A percentile compares a stretch with the other conserved stretches of the same genome.
These are phyloP conservation scores for Microcebus tavaratra DNA, from an alignment of 2,113 vertebrate species.

Conservation along the genomic window DNA sequence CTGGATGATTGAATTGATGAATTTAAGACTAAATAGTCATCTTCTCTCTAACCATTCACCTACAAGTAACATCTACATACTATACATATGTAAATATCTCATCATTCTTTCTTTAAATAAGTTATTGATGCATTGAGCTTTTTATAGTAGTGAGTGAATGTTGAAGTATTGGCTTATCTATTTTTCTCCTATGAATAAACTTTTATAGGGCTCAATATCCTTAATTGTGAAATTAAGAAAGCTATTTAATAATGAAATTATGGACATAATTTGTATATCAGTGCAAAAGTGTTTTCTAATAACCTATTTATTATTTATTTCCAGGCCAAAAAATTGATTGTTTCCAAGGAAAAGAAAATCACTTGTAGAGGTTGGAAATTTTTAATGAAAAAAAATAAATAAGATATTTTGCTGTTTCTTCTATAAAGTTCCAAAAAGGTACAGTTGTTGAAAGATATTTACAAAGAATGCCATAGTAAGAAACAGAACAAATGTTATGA, in stretches of 20 bases:
- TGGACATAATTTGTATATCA: not conserved
- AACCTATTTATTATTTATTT: not conserved
- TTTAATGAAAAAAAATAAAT: not conserved
- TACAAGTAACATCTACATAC: not conserved
- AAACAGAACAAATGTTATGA: not conserved
- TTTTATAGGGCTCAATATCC: not conserved
- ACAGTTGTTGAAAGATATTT: not conserved
- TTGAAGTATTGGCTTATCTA: not conserved
- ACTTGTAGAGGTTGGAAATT: not conserved
- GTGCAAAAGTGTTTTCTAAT: not conserved
- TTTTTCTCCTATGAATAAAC: not conserved
- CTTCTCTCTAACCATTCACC: not conserved
- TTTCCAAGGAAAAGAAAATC: constrained; percentile 6
- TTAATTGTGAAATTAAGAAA: not conserved
- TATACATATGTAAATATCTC: not conserved
- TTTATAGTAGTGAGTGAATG: not conserved
- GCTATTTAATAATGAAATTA: not conserved
- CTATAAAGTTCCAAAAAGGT: not conserved
- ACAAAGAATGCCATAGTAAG: not conserved
- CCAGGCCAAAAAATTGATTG: not conserved
- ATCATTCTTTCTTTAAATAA: not conserved
- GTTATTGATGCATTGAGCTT: not conserved
- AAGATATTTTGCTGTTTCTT: not conserved
- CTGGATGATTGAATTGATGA: not conserved
- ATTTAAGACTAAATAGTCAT: not conserved